Base-by-base conservation (phyloP, 2,888 invertebrate species). In the Mycogona germanica region DNA sequence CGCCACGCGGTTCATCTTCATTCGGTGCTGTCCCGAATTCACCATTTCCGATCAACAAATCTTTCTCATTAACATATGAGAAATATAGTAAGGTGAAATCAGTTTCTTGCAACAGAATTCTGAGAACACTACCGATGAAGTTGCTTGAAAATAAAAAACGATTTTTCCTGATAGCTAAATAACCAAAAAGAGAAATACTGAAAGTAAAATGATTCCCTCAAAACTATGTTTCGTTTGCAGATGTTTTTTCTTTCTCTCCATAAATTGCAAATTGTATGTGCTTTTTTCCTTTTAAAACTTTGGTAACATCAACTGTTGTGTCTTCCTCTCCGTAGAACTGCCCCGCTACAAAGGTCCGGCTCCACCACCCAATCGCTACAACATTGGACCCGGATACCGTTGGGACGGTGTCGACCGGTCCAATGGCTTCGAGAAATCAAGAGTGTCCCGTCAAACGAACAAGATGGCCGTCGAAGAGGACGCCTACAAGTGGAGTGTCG, bases 371-470 rank as follows among this genome's bases (percentile, higher is more conserved):
- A 98, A 98, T 73, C 79, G 98, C 1, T 97, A 84, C 72, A 81
- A 82, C 56, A 87, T 99, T 51, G 73, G 78, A 7, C 98, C 98
- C 0, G 98, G 98, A 0, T 86, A 91, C 70, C 77, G 95, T 14
- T 98, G 98, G 98, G 98, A 98, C 68, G 98, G 98, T 0, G 96
- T 98, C 0, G 91, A 98, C 70, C 75, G 98, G 23, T 95, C 93
- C 4, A 97, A 85, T 70, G 97, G 96, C 0, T 98, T 92, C 68
- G 98, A 98, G 69, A 83, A 81, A 64, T 82, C 85, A 64, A 84
- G 82, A 77, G 88, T 93, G 66, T 79, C 81, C n/a, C 76, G 78
- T 12, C 78, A 79, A 60, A 88, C 81, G 68, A 78, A 81, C 23
- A 78, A 75, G 60, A 80, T 78, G 60, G 92, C 95, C 0, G 69